A percentile compares a stretch with the other conserved stretches of the same genome.
Conservation (phyloP, 1,140 invertebrate species). For the Pogonomyrmex californicus region DNA sequence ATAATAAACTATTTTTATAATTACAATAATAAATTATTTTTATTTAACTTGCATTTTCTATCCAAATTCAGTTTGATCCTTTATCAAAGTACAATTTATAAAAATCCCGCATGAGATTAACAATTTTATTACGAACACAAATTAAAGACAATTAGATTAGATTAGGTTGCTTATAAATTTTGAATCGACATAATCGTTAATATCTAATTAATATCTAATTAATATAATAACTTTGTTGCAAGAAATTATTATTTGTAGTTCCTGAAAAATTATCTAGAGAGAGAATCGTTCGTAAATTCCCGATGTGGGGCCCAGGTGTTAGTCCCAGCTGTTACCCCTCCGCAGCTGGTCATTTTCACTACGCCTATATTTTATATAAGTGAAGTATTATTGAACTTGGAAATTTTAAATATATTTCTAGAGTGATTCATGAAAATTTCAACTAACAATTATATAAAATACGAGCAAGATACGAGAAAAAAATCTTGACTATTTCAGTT, state of each 20-base stretch:
- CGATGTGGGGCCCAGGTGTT: slow-evolving; percentile 17
- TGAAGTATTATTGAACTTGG: no score
- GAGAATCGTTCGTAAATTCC: background rate
- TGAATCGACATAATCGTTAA: background rate
- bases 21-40: slow-evolving; percentile 4
- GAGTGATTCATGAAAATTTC: background rate
- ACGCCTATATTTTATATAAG: background rate
- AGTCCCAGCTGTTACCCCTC: slow-evolving; percentile 15
- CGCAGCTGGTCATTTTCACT: slow-evolving; percentile 38
- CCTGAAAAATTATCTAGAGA: background rate
- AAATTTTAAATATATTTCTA: no score
- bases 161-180: slow-evolving; percentile 27
- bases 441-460: background rate
- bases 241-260: background rate
- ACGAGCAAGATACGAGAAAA: background rate
- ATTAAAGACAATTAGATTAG: slow-evolving; percentile 1
- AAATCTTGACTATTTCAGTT: background rate
- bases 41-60: background rate
- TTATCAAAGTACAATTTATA: background rate
- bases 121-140: background rate
- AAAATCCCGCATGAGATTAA: background rate
- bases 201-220: background rate
- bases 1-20: slow-evolving; percentile 25
- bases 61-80: background rate
- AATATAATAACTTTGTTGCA: background rate